phyloP scores from a whole-genome alignment of 2,888 invertebrate species.

The Heliconius sara region DNA sequence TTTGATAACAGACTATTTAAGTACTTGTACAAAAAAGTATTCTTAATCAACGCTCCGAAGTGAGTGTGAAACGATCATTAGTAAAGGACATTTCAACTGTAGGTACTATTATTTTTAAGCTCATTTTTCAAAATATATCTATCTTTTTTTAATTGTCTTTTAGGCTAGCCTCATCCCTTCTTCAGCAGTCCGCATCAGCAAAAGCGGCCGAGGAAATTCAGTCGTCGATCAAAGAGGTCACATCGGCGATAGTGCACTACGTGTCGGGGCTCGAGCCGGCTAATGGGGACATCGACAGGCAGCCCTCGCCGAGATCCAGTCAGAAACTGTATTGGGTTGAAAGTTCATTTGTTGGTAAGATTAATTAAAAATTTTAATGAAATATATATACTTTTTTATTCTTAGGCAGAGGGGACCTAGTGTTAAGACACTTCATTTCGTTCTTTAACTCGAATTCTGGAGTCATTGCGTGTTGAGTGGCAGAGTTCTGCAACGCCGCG shows the following conservation, averaged over 20 bases:
- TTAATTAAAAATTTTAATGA: neutral
- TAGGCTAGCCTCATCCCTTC: constrained; percentile 87
- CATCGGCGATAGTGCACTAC: constrained; percentile 96
- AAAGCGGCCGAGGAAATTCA: constrained; percentile 88
- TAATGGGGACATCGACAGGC: constrained; percentile 82
- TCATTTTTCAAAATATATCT: neutral
- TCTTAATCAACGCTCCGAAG: neutral
- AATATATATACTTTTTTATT: no score
- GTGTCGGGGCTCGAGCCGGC: constrained; percentile 88
- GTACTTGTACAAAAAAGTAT: neutral
- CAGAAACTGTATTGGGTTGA: constrained; percentile 94
- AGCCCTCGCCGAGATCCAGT: constrained; percentile 85
- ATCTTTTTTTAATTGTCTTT: constrained; percentile 45
- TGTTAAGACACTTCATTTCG: neutral
- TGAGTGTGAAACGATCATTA: neutral
- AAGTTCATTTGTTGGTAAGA: constrained; percentile 89
- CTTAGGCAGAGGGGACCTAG: neutral
- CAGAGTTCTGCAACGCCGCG: no score
- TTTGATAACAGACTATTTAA: neutral
- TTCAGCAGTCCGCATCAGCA: constrained; percentile 76
- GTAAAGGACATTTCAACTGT: neutral
- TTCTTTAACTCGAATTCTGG: neutral
- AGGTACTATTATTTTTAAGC: no score
- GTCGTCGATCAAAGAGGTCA: constrained; percentile 95
- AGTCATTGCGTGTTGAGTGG: no score